These are phyloP conservation scores for Drosophila stalkeri DNA, from an alignment of 2,888 invertebrate genomes.

Conservation along the genomic window DNA sequence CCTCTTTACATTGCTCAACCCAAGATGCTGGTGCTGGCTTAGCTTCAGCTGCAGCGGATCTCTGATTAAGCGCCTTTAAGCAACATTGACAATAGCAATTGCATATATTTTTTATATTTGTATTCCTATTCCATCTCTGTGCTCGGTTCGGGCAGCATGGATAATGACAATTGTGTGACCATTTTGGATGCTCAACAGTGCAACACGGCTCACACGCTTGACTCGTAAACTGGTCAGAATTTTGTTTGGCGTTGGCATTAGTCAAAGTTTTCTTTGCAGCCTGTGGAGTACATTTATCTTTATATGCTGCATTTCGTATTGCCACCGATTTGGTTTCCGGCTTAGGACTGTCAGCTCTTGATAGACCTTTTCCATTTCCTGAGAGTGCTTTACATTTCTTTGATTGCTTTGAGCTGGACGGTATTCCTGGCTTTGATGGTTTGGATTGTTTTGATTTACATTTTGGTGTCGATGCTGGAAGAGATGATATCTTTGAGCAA, in stretches of 20 bases:
- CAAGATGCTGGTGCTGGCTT: not conserved
- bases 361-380: not conserved
- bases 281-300: not conserved
- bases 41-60: not conserved
- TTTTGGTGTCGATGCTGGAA: not conserved
- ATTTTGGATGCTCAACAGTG: not conserved
- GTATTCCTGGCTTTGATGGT: not conserved
- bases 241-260: not conserved
- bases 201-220: not conserved
- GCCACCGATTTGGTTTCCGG: not conserved
- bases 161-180: too few species aligned
- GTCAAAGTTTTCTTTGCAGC: not conserved
- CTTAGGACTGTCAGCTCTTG: not conserved
- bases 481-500: not conserved
- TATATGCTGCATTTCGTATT: not conserved
- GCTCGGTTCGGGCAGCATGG: not conserved
- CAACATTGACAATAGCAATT: constrained; percentile 1
- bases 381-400: not conserved
- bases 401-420: not conserved
- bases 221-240: not conserved
- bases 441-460: not conserved
- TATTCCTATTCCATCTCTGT: too few species aligned
- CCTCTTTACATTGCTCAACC: not conserved
- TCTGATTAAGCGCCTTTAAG: not conserved
- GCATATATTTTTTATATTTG: not conserved